These are phyloP conservation scores for Lycaon pictus DNA, from an alignment of 2,113 vertebrate genomes.

Conservation along the genomic window DNA sequence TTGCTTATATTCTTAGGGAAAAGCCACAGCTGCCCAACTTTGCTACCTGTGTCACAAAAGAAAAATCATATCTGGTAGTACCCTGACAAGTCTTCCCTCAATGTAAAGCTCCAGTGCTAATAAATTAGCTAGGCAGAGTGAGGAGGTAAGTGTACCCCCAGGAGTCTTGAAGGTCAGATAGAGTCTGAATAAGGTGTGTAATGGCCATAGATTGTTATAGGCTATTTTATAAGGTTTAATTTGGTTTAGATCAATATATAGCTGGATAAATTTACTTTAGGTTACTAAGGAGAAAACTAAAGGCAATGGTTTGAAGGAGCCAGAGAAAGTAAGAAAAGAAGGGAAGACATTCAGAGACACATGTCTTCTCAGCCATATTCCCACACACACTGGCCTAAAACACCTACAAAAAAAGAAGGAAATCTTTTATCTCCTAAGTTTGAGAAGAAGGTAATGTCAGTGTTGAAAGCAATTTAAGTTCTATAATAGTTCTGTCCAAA, in stretches of 20 bases:
- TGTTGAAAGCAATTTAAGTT: not conserved
- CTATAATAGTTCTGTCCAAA: not conserved
- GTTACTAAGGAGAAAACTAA: not conserved
- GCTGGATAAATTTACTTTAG: slow-evolving; percentile 12
- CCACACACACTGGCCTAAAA: not conserved
- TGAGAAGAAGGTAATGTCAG: not conserved
- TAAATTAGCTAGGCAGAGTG: not conserved
- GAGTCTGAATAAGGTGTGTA: not conserved
- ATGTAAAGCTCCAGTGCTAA: not conserved
- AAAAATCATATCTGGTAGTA: not conserved
- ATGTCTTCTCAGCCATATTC: not conserved
- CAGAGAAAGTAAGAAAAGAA: not conserved
- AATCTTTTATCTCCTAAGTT: not conserved
- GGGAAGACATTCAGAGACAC: not conserved
- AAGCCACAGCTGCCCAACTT: not conserved
- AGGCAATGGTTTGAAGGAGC: not conserved
- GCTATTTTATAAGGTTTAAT: slow-evolving; percentile 25
- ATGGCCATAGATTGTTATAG: not conserved
- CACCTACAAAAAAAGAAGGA: not conserved
- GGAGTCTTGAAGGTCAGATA: not conserved
- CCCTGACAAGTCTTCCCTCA: not conserved
- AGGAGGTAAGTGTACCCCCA: not conserved
- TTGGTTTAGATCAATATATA: not conserved
- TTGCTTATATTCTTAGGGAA: not conserved
- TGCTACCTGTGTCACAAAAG: not conserved